These are phyloP conservation scores for Pseudorhiza aurosa DNA, from an alignment of 30 jellyfish, hydroid and myxozoan species.

Conservation along the genomic window DNA sequence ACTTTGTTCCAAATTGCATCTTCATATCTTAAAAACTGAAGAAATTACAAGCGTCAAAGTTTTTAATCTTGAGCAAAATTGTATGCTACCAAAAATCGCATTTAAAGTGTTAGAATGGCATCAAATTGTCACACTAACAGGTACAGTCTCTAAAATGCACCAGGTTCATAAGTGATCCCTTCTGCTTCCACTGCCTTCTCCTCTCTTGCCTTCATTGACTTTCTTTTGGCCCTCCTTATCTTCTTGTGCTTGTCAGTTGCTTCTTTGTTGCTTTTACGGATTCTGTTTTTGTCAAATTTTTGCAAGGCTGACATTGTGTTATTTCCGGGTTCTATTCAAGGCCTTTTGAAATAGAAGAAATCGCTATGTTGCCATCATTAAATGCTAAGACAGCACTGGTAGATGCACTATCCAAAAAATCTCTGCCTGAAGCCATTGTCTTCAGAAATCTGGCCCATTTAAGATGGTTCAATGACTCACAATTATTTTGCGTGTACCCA, in stretches of 20 bases:
- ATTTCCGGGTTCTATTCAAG: neutral
- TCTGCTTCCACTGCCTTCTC: neutral
- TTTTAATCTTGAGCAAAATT: too few species aligned
- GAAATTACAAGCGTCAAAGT: too few species aligned
- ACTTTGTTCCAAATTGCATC: too few species aligned
- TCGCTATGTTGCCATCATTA: neutral
- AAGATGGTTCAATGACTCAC: slow-evolving; percentile 41
- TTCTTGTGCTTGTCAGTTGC: too few species aligned
- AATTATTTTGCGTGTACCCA: slow-evolving; percentile 43
- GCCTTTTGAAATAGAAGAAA: neutral
- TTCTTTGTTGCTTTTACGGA: too few species aligned
- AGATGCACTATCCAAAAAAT: slow-evolving; percentile 18
- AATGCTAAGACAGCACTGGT: slow-evolving; percentile 40
- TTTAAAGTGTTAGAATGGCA: too few species aligned
- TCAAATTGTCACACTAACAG: too few species aligned
- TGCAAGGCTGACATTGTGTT: too few species aligned
- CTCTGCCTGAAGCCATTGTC: slow-evolving; percentile 36
- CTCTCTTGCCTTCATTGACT: neutral
- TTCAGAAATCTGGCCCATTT: slow-evolving; percentile 41
- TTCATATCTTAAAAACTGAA: too few species aligned
- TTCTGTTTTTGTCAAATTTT: too few species aligned
- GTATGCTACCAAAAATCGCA: too few species aligned
- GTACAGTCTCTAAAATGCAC: neutral
- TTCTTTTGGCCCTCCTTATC: neutral
- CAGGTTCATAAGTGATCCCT: neutral